Conservation (phyloP, 2,888 invertebrate genomes). For the Cyclophora albipunctata region DNA sequence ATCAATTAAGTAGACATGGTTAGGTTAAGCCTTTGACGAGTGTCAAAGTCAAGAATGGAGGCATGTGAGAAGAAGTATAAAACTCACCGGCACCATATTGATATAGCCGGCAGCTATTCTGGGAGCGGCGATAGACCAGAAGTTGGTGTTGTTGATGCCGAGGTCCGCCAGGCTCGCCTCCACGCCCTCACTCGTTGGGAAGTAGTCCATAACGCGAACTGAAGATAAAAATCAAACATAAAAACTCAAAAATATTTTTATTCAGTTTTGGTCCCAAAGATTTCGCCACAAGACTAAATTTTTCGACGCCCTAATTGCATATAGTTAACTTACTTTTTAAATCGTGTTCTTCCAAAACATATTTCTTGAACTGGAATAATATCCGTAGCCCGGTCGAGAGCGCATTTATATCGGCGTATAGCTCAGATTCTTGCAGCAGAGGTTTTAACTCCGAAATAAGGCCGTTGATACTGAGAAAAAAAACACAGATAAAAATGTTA, state of each 20-base stretch:
- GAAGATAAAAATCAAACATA: slow-evolving; percentile 3
- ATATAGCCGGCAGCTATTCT: slow-evolving; percentile 46
- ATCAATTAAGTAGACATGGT: too few species aligned
- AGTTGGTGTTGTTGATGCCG: slow-evolving; percentile 63
- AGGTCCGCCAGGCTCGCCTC: slow-evolving; percentile 35
- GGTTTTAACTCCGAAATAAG: slow-evolving; percentile 60
- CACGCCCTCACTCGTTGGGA: slow-evolving; percentile 37
- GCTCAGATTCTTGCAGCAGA: slow-evolving; percentile 39
- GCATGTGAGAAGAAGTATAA: too few species aligned
- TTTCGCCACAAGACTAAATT: too few species aligned
- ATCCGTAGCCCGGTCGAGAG: slow-evolving; percentile 51
- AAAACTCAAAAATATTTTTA: too few species aligned
- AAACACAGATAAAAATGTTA: too few species aligned
- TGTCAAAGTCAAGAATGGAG: too few species aligned
- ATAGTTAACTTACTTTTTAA: slow-evolving; percentile 51
- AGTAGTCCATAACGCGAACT: slow-evolving; percentile 46
- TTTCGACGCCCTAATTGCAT: too few species aligned
- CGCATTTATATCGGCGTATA: slow-evolving; percentile 53
- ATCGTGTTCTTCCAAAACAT: slow-evolving; percentile 53
- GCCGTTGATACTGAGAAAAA: slow-evolving; percentile 50
- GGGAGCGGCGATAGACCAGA: slow-evolving; percentile 63
- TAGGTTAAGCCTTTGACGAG: too few species aligned
- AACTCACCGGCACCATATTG: slow-evolving; percentile 46
- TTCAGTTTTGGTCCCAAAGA: too few species aligned
- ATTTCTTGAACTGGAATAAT: slow-evolving; percentile 60